phyloP scores from a whole-genome alignment of 2,113 vertebrate genomes.

The Paradoxurus hermaphroditus region DNA sequence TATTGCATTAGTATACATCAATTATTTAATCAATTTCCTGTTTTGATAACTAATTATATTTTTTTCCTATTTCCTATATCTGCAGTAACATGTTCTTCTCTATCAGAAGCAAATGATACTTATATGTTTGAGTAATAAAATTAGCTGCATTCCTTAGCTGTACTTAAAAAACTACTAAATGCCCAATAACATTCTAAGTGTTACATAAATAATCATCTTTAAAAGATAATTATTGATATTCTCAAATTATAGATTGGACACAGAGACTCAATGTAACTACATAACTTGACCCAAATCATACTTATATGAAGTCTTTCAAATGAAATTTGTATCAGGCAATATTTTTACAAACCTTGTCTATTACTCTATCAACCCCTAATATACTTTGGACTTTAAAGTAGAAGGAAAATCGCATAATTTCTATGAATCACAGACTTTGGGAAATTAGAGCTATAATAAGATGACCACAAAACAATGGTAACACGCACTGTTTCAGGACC shows the following conservation, averaged over 20 bases:
- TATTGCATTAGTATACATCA: background rate
- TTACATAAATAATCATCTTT: background rate
- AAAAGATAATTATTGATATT: background rate
- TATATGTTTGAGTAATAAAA: background rate
- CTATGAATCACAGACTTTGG: background rate
- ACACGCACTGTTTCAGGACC: background rate
- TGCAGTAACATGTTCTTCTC: background rate
- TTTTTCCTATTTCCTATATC: background rate
- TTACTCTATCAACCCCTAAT: background rate
- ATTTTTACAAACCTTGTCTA: background rate
- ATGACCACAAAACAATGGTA: background rate
- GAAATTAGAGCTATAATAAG: background rate
- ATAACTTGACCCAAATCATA: background rate
- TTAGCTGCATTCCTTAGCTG: background rate
- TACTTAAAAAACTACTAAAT: background rate
- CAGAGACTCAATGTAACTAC: background rate
- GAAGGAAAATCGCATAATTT: background rate
- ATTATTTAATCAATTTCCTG: background rate
- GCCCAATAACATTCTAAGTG: background rate
- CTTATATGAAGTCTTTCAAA: background rate
- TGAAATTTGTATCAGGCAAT: background rate
- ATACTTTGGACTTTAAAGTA: background rate
- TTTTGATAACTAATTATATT: background rate
- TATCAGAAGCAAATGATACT: background rate
- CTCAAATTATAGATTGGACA: background rate